Conservation (phyloP, 2,888 invertebrate species). For the Syrphus vitripennis region DNA sequence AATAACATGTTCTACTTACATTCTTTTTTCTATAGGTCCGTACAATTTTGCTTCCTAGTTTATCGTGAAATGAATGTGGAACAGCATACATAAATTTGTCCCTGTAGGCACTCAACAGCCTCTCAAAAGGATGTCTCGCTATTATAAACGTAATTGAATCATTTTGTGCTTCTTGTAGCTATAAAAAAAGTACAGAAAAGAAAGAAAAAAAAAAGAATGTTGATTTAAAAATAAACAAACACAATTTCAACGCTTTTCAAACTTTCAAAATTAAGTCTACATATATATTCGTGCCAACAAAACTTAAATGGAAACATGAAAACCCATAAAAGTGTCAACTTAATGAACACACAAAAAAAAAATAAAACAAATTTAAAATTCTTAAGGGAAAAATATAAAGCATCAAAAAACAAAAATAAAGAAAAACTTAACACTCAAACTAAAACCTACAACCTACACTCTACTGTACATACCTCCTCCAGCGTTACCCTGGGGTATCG, state of each 20-base stretch:
- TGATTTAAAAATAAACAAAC: not conserved
- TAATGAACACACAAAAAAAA: not conserved
- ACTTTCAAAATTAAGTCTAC: not conserved
- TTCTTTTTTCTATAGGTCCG: slow-evolving; percentile 85
- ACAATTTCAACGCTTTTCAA: not conserved
- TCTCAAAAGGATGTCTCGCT: slow-evolving; percentile 90
- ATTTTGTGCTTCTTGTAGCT: slow-evolving; percentile 87
- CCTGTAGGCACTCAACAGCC: slow-evolving; percentile 90
- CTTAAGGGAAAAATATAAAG: not conserved
- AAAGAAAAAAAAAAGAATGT: not conserved
- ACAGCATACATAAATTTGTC: slow-evolving; percentile 92
- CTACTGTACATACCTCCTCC: slow-evolving; percentile 82
- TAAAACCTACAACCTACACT: not conserved
- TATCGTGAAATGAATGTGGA: slow-evolving; percentile 91
- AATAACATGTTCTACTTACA: no score
- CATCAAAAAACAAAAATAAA: not conserved
- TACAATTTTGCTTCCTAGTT: slow-evolving; percentile 89
- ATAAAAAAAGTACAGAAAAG: slow-evolving; percentile 27
- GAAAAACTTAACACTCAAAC: not conserved
- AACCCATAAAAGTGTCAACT: slow-evolving; percentile 41
- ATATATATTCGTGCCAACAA: not conserved
- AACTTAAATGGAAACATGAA: slow-evolving; percentile 10
- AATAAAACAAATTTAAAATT: slow-evolving; percentile 17
- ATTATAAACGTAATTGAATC: slow-evolving; percentile 91
- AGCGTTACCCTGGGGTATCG: slow-evolving; percentile 90